Evolutionary conservation across 2,888 invertebrate genomes (phyloP).

Genomic region (Branchellion lobata): DNA sequence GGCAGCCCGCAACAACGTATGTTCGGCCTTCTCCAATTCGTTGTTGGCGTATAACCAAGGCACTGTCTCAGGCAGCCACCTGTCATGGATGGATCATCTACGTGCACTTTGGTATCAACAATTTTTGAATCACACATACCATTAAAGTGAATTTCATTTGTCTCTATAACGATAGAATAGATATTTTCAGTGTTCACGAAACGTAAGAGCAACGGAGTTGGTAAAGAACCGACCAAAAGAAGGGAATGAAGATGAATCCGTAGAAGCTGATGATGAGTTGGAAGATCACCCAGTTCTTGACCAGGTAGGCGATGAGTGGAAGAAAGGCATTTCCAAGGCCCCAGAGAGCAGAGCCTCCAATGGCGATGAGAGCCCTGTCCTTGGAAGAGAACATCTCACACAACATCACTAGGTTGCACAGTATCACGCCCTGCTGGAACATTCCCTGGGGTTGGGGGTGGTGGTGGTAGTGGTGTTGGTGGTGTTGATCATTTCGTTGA

Average conservation of each 20-base stretch:
- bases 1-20: constrained; percentile 46
- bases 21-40: constrained; percentile 47
- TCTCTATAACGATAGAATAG: not conserved
- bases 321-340: constrained; percentile 48
- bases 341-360: constrained; percentile 50
- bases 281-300: constrained; percentile 50
- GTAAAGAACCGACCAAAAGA: constrained; percentile 45
- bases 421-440: constrained; percentile 50
- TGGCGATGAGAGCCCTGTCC: constrained; percentile 51
- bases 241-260: constrained; percentile 46
- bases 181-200: not conserved
- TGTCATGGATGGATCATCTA: constrained; percentile 15
- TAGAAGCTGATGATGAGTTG: constrained; percentile 48
- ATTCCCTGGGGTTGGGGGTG: constrained; percentile 49
- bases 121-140: not conserved
- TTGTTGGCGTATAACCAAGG: constrained; percentile 50
- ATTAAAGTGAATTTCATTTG: not conserved
- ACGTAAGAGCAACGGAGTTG: too few species aligned
- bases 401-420: constrained; percentile 38
- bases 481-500: too few species aligned
- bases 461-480: too few species aligned
- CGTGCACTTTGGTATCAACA: not conserved
- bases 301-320: constrained; percentile 50
- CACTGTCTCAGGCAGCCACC: constrained; percentile 50
- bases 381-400: constrained; percentile 52